Evolutionary conservation across 1,140 invertebrate species (phyloP), one percentile per base, ranked within the genome.

Genomic region (Drosophila pruinosa): DNA sequence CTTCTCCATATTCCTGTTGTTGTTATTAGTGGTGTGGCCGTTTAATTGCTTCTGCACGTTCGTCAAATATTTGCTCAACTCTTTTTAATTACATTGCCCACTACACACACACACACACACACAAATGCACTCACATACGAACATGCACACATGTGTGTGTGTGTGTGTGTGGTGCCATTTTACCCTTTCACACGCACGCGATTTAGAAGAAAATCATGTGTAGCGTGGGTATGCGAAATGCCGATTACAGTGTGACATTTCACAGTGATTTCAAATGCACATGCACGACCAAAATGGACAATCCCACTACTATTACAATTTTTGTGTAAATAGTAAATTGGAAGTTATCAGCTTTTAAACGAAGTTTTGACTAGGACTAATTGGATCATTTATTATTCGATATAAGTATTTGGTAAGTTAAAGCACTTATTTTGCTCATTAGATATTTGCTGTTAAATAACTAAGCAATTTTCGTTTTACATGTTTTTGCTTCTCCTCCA

Each of bases 31-130:
- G 69, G 38, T 72, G 62, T 72, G 52, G 68, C 53, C 56, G 72
- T 88, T 76, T 72, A 85, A 75, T 90, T 89, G 81, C 73, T 78
- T 64, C 77, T 78, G 80, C 88, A 90, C 88, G 88, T 90, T 89
- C 82, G 68, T 89, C 78, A 90, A 90, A 90, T 90, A 90, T 90
- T 90, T 90, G 82, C 68, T 75, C 70, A 90, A 83, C 78, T 89
- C 83, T 83, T 89, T 89, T 89, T 89, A 89, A 89, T 89, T 89
- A 79, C 85, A 89, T 89, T 89, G 58, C 72, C 67, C 62, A 53
- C 72, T 68, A 47, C 61, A 50, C 45, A 61, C 21, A 71, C 67
- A 58, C 17, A 61, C 31, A 43, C 41, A 41, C 45, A 69, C 17
- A 34, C n/a, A n/a, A n/a, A n/a, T n/a, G n/a, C n/a, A n/a, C n/a